phyloP scores from a whole-genome alignment of 1,140 invertebrate genomes.

The Adoxophyes honmai region DNA sequence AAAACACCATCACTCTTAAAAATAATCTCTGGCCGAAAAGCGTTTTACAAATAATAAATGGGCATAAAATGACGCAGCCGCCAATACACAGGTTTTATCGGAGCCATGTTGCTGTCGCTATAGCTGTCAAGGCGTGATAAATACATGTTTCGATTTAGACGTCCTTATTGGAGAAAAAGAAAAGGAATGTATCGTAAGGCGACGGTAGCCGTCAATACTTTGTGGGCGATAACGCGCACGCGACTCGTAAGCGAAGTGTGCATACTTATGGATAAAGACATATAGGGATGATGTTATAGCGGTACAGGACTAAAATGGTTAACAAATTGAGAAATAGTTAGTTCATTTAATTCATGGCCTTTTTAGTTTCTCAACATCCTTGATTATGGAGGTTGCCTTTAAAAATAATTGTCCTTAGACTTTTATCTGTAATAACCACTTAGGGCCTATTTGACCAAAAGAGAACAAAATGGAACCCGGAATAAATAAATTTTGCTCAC shows the following conservation, averaged over 20 bases:
- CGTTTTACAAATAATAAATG: slow-evolving; percentile 23
- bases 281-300: no score
- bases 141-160: slow-evolving; percentile 46
- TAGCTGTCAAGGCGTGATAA: slow-evolving; percentile 38
- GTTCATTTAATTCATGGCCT: no score
- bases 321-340: no score
- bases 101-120: slow-evolving; percentile 43
- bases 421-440: no score
- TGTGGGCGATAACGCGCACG: slow-evolving; percentile 32
- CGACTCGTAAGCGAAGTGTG: slow-evolving; percentile 13
- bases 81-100: slow-evolving; percentile 44
- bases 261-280: slow-evolving; percentile 23
- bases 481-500: no score
- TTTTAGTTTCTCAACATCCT: no score
- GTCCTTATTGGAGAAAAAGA: slow-evolving; percentile 36
- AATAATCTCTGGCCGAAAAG: background rate
- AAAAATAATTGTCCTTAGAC: no score
- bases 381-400: no score
- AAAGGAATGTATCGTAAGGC: slow-evolving; percentile 42
- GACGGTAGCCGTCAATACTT: slow-evolving; percentile 40
- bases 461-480: no score
- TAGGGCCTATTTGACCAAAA: no score
- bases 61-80: slow-evolving; percentile 39
- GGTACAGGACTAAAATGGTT: no score
- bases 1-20: slow-evolving; percentile 7